These are phyloP conservation scores for Chionoecetes opilio DNA, from an alignment of 1,140 invertebrate genomes.

Conservation along the genomic window DNA sequence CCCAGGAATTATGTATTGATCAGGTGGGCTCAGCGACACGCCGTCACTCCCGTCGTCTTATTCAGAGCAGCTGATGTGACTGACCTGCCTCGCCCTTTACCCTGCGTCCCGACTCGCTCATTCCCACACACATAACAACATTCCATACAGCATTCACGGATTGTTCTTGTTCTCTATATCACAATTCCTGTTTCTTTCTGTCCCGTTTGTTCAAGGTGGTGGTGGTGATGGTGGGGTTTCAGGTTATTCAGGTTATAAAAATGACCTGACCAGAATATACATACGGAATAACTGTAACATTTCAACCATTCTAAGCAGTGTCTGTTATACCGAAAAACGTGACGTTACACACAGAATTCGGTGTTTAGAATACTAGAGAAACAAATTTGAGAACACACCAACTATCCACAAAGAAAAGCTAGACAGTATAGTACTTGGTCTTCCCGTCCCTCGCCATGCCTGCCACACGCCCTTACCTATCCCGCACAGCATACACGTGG, in stretches of 20 bases:
- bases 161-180: neutral
- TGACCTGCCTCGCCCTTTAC: neutral
- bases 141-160: neutral
- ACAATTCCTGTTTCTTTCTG: neutral
- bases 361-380: too few species aligned
- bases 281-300: too few species aligned
- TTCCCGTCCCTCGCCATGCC: too few species aligned
- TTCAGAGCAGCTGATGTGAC: neutral
- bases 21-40: constrained; percentile 4
- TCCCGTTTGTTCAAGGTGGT: neutral
- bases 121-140: neutral
- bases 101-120: neutral
- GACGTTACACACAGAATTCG: too few species aligned
- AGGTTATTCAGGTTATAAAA: too few species aligned
- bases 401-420: neutral
- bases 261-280: too few species aligned
- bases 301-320: too few species aligned
- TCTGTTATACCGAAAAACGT: too few species aligned
- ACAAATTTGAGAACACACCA: too few species aligned
- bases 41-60: neutral
- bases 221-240: too few species aligned
- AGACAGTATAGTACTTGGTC: neutral
- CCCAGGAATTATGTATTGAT: constrained; percentile 30
- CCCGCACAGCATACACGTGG: too few species aligned
- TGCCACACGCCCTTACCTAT: too few species aligned